Base-by-base conservation (phyloP, 2,797 vertebrate species). In the Pelochelys cantorii region DNA sequence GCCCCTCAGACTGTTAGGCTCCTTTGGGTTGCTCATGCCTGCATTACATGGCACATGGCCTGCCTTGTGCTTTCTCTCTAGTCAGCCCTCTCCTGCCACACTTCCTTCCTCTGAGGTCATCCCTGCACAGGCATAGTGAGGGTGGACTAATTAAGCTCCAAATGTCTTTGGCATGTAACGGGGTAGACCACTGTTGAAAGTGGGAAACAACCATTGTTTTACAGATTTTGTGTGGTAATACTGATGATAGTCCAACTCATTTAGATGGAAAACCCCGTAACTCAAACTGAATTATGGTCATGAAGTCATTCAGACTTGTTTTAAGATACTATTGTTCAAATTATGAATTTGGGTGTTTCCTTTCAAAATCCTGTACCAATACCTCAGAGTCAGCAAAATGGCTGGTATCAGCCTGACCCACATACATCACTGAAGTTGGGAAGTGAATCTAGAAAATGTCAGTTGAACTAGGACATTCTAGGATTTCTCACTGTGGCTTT, bases 191-290 rank as follows among this genome's bases (percentile, higher is more conserved):
- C 9, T 8, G 15, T 65, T 71, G 22, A 5, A 20, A 71, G 18
- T 17, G 18, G 18, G n/a, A 11, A 89, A 55, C 52, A 48, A 48
- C 42, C 42, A 48, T 48, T 48, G 42, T 48, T 48, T 48, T 48
- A 48, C 42, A 48, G 7, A 48, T 48, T 48, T 42, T 42, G 7
- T 42, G 42, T 48, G 42, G 71, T 79, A 87, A 71, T 79, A 91
- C 55, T 56, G 55, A n/a, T 20, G 23, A 87, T 55, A 52, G 77
- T 74, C 37, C 7, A 79, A 29, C 34, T 75, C 93, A 5, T 60
- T 93, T 80, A 8, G 92, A 86, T 75, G 93, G 83, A 91, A 86
- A 89, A 84, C 34, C 7, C 12, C 86, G 68, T 27, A 84, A 85
- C 3, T 3, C 82, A 71, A 79, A 80, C 42, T 77, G 85, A 52